phyloP scores from a whole-genome alignment of 2,888 invertebrate genomes.

The Mythimna impura region DNA sequence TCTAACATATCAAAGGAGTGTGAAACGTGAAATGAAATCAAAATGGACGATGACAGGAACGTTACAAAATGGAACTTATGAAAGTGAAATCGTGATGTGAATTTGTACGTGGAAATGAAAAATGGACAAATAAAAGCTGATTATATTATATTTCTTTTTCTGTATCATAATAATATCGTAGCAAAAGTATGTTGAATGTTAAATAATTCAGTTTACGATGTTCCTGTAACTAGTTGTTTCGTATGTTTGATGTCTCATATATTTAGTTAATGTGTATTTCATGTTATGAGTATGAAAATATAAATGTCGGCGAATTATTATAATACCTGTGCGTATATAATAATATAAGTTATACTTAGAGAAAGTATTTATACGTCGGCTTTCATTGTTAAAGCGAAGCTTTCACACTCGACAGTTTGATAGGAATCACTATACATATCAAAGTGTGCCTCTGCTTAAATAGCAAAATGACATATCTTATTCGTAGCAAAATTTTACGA shows the following conservation, averaged over 20 bases:
- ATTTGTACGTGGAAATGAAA: conserved; percentile 29
- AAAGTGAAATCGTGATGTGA: conserved; percentile 52
- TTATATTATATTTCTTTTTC: conserved; percentile 45
- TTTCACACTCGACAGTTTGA: conserved; percentile 78
- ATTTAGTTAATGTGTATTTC: conserved; percentile 70
- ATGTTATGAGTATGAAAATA: conserved; percentile 63
- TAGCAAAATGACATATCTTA: conserved; percentile 88
- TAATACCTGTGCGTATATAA: conserved; percentile 72
- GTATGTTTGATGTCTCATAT: conserved; percentile 71
- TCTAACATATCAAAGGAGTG: conserved; percentile 30
- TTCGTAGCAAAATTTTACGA: conserved; percentile 86
- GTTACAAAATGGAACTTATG: conserved; percentile 39
- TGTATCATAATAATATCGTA: conserved; percentile 63
- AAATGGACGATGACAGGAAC: conserved; percentile 33
- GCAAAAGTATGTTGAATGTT: conserved; percentile 66
- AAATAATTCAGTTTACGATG: conserved; percentile 78
- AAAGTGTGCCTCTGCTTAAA: conserved; percentile 90
- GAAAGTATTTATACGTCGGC: conserved; percentile 74
- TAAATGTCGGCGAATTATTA: conserved; percentile 62
- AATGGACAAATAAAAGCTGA: conserved; percentile 34
- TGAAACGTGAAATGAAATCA: conserved; percentile 23
- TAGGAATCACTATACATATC: conserved; percentile 87
- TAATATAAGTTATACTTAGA: conserved; percentile 66
- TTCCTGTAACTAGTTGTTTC: conserved; percentile 81
- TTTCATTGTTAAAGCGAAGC: conserved; percentile 86